Evolutionary conservation across 2,113 vertebrate genomes (phyloP).

Genomic region (Nothocercus julius): DNA sequence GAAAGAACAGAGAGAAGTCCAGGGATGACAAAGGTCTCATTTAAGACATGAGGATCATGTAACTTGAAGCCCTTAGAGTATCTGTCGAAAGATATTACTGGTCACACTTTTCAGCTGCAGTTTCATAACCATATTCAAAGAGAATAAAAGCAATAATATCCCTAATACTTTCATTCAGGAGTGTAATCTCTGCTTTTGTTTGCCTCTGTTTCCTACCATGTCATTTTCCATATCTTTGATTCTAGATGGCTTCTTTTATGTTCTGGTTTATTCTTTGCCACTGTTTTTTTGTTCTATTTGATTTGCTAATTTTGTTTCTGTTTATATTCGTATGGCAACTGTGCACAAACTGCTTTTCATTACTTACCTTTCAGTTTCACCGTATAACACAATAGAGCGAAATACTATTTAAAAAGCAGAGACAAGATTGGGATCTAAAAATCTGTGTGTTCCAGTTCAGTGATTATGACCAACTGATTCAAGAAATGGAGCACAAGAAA

Average conservation of each 20-base stretch:
- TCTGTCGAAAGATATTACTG: constrained; percentile 44
- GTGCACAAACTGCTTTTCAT: constrained; percentile 46
- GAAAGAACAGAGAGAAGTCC: constrained; percentile 3
- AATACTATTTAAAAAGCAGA: neutral
- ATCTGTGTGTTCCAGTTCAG: neutral
- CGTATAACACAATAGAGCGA: neutral
- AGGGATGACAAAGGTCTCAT: constrained; percentile 21
- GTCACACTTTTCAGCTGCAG: constrained; percentile 31
- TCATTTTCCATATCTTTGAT: constrained; percentile 54
- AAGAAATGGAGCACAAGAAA: neutral
- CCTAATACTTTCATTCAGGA: constrained; percentile 35
- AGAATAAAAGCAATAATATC: constrained; percentile 51
- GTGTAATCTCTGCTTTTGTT: constrained; percentile 45
- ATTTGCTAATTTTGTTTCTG: constrained; percentile 60
- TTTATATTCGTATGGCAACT: constrained; percentile 39
- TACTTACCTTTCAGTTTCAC: constrained; percentile 40
- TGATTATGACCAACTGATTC: neutral
- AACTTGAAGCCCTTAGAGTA: constrained; percentile 56
- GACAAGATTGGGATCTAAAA: neutral
- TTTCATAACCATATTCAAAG: constrained; percentile 53
- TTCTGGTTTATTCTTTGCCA: constrained; percentile 44
- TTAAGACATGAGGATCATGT: constrained; percentile 33
- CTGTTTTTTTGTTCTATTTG: constrained; percentile 60
- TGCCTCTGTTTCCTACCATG: constrained; percentile 67
- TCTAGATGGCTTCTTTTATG: constrained; percentile 60